Evolutionary conservation across 2,888 invertebrate genomes (phyloP), one percentile per base, ranked within the genome.

Genomic region (Coenonympha arcania): DNA sequence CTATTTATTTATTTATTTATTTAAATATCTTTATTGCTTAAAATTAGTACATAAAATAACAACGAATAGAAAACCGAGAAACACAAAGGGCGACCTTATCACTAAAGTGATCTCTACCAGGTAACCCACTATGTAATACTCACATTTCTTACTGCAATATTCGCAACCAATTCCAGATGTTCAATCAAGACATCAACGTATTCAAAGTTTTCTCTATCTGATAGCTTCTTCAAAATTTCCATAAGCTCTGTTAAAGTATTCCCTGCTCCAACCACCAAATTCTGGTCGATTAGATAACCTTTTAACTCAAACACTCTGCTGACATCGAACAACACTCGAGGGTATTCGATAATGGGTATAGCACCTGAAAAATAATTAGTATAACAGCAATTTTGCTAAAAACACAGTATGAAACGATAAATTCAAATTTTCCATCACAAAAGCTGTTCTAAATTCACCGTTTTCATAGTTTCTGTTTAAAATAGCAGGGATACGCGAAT

Each of bases 101-200:
- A n/a, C n/a, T n/a, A n/a, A n/a, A n/a, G n/a, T n/a, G n/a, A 5
- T 3, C 8, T 24, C 8, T n/a, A n/a, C n/a, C n/a, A n/a, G 24
- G 24, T 8, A 24, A 24, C 3, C 8, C n/a, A 24, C 5, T 24
- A 9, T 30, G 11, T 26, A n/a, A n/a, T 26, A 30, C 62, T 59
- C 53, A 64, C 64, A 53, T 64, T 64, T 50, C 92, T 78, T 2
- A 92, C 89, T n/a, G 90, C 88, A 26, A 89, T 84, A 66, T 89
- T 89, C 2, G 91, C 92, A 6, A 92, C 87, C 46, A 90, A 68
- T 62, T 89, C 87, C 45, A 92, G 73, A 63, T 92, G 92, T 36
- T 88, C 74, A 4, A 82, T 87, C 50, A 92, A 66, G 37, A 81
- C 76, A 4, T 69, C 69, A 48, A 90, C 71, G 68, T 91, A 90